phyloP scores from a whole-genome alignment of 2,113 vertebrate genomes.

The Tenebrosternarchus preto region DNA sequence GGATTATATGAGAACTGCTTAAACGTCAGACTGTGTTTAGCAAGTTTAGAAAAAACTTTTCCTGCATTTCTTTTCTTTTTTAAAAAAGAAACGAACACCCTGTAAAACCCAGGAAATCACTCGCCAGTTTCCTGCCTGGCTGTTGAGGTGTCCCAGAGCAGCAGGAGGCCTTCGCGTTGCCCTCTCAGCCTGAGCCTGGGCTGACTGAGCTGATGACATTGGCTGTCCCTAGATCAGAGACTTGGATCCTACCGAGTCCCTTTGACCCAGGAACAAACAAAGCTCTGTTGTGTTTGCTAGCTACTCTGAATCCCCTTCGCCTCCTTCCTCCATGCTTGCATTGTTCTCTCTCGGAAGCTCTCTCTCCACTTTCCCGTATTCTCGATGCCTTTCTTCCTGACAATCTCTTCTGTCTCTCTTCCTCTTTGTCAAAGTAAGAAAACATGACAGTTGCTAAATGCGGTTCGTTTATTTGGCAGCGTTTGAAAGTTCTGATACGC shows the following conservation, averaged over 20 bases:
- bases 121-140: neutral
- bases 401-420: neutral
- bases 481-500: neutral
- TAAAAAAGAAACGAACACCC: no score
- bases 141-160: neutral
- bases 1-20: neutral
- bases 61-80: neutral
- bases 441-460: conserved; percentile 1
- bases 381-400: neutral
- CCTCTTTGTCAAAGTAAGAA: neutral
- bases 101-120: neutral
- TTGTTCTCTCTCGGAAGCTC: neutral
- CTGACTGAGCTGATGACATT: conserved; percentile 20
- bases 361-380: neutral
- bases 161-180: neutral
- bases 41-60: no score
- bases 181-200: neutral
- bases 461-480: conserved; percentile 8
- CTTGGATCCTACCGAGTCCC: conserved; percentile 6
- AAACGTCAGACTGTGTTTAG: neutral
- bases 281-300: conserved; percentile 16
- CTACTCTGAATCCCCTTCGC: neutral
- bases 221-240: conserved; percentile 2
- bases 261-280: conserved; percentile 23
- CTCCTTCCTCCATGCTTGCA: conserved; percentile 1